Percentiles rank a stretch among this genome's conserved stretches.
Conservation (phyloP, 2,888 invertebrate species). For the Marasmarcha lunaedactyla region DNA sequence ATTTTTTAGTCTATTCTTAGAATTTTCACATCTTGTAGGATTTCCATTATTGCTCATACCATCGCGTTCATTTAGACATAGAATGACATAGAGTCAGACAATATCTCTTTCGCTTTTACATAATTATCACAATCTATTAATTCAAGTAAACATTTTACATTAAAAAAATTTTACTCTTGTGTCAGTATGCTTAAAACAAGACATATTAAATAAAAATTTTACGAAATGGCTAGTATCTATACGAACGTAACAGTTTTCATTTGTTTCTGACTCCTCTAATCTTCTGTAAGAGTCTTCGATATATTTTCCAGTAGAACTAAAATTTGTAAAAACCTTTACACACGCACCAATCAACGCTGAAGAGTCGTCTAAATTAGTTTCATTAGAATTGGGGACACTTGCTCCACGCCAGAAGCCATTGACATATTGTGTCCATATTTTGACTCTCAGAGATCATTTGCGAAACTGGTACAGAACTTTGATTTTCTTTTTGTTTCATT, state of each 20-base stretch:
- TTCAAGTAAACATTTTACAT: conserved; percentile 6
- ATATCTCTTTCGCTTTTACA: conserved; percentile 2
- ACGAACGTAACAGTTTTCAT: conserved; percentile 6
- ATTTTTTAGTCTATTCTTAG: neutral
- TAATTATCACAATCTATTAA: conserved; percentile 5
- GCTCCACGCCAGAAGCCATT: conserved; percentile 8
- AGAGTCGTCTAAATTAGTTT: conserved; percentile 9
- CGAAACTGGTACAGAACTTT: neutral
- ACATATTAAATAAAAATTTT: conserved; percentile 7
- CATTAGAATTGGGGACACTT: conserved; percentile 6
- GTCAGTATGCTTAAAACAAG: conserved; percentile 7
- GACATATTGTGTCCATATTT: conserved; percentile 7
- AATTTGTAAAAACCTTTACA: conserved; percentile 9
- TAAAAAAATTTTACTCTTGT: conserved; percentile 8
- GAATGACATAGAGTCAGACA: conserved; percentile 3
- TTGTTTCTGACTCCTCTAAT: conserved; percentile 3
- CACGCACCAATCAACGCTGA: conserved; percentile 11
- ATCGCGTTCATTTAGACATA: conserved; percentile 3
- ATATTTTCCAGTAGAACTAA: conserved; percentile 9
- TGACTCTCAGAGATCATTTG: conserved; percentile 11
- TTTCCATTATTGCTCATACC: neutral
- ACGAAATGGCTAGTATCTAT: conserved; percentile 10
- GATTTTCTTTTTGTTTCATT: neutral
- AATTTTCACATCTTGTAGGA: neutral
- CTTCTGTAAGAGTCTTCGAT: conserved; percentile 6